Percentiles rank a stretch among this genome's conserved stretches.
Conservation (phyloP, 2,888 invertebrate genomes). For the Leucoma salicis region DNA sequence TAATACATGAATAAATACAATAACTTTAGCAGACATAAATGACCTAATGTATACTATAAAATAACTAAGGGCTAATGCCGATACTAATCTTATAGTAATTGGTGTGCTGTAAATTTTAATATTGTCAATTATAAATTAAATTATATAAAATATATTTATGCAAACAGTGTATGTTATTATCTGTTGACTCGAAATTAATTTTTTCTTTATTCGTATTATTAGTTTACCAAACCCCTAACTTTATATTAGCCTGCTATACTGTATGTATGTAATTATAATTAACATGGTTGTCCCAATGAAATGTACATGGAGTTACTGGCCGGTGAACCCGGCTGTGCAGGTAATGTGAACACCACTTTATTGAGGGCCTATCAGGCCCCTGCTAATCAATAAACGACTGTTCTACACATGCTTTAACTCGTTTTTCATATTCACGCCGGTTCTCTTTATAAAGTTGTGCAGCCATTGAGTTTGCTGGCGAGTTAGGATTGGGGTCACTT, state of each 20-base stretch:
- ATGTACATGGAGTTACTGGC: conserved; percentile 56
- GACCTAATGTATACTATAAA: conserved; percentile 3
- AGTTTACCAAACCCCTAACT: conserved; percentile 44
- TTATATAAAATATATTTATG: background rate
- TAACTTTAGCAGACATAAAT: conserved; percentile 9
- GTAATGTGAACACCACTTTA: conserved; percentile 47
- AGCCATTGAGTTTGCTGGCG: conserved; percentile 99
- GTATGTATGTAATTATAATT: conserved; percentile 40
- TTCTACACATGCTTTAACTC: conserved; percentile 99
- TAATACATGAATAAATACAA: conserved; percentile 14
- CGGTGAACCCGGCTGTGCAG: conserved; percentile 45
- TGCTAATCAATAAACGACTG: conserved; percentile 98
- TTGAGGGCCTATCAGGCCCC: conserved; percentile 48
- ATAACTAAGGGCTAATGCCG: conserved; percentile 16
- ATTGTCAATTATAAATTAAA: conserved; percentile 32
- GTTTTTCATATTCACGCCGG: conserved; percentile 99
- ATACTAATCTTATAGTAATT: conserved; percentile 38
- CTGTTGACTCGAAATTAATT: conserved; percentile 38
- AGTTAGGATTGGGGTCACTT: conserved; percentile 99
- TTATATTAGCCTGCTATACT: conserved; percentile 30
- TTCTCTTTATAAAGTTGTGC: conserved; percentile 99
- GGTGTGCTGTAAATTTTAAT: conserved; percentile 35
- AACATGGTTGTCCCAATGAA: conserved; percentile 68
- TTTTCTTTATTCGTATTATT: conserved; percentile 32
- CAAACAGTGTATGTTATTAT: conserved; percentile 11